Base-by-base conservation (phyloP, 2,888 invertebrate genomes). In the Podotricha telesiphe region DNA sequence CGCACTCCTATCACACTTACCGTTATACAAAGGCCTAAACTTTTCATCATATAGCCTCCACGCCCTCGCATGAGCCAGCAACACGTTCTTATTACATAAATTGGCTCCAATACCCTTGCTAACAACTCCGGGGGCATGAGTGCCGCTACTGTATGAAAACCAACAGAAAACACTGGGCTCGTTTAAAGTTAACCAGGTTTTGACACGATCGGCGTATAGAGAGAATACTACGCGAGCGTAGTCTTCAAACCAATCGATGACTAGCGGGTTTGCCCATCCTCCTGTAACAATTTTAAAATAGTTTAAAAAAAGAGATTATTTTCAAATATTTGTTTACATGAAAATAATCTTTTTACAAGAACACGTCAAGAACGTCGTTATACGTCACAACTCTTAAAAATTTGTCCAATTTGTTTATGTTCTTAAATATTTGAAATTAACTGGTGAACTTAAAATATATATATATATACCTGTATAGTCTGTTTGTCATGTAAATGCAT, bases 61-160 rank as follows among this genome's bases (percentile, higher is more conserved):
- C 4, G 93, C 94, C 73, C 89, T 94, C 0, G 95, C 95, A 78
- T 97, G 97, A 0, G 96, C 95, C 72, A 95, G 88, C 17, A 97
- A 79, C 10, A 94, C 79, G 78, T 96, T 94, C 79, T 96, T 96
- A 0, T 90, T 93, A 72, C 95, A 96, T 0, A 94, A 73, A 76
- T 95, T 95, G 11, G 40, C 48, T 0, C 65, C 71, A 4, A 62
- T 13, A 5, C 48, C 66, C 13, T n/a, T 37, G 40, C 48, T 62
- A 4, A 37, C 5, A 10, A 69, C 19, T 11, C 61, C 62, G 11
- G 65, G 65, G 2, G 69, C 66, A 7, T 28, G 28, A 2, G 15
- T 0, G 11, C 28, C 34, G 20, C 10, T 2, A 19, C 5, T 37
- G 15, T 65, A 37, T 7, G 40, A n/a, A 34, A 45, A 28, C n/a